These are phyloP conservation scores for Hipparchia semele DNA, from an alignment of 2,888 invertebrate genomes.

Conservation along the genomic window DNA sequence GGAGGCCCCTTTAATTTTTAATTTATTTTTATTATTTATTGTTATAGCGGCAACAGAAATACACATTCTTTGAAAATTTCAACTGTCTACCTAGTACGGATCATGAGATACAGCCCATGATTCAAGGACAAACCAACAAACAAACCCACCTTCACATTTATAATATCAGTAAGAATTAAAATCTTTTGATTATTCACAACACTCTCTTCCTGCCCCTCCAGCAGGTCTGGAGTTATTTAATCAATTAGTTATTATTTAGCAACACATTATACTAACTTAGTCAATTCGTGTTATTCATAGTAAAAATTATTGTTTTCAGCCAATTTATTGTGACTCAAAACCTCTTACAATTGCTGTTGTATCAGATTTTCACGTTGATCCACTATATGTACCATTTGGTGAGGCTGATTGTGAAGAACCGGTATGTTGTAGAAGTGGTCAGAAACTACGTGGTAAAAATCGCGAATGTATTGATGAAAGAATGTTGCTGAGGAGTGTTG, in stretches of 20 bases:
- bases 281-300: neutral
- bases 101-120: no score
- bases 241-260: no score
- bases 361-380: slow-evolving; percentile 92
- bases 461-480: slow-evolving; percentile 38
- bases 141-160: no score
- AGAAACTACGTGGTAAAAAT: slow-evolving; percentile 67
- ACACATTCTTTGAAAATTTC: no score
- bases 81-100: no score
- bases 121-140: no score
- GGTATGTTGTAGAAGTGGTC: slow-evolving; percentile 88
- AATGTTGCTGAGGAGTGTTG: slow-evolving; percentile 48
- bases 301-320: neutral
- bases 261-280: no score
- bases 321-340: slow-evolving; percentile 41
- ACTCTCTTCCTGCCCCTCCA: neutral
- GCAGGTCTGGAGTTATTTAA: no score
- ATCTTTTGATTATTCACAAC: neutral
- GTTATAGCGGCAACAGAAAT: no score
- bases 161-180: no score
- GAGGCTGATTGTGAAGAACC: slow-evolving; percentile 89
- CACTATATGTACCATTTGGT: slow-evolving; percentile 85
- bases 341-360: slow-evolving; percentile 84
- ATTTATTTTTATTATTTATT: no score
- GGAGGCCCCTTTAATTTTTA: no score